Conservation (phyloP, 1,140 invertebrate species). For the Nasonia longicornis region DNA sequence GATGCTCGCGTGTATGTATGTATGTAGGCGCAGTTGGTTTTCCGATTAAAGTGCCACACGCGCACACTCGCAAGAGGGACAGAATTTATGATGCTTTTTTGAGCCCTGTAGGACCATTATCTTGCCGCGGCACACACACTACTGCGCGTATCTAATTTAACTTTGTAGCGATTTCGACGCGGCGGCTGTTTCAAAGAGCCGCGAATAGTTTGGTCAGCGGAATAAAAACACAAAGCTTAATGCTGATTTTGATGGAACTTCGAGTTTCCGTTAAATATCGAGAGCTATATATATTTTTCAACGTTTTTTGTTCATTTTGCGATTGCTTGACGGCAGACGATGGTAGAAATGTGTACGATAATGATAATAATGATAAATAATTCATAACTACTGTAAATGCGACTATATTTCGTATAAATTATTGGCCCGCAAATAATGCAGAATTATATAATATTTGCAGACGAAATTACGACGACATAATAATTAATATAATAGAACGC, state of each 20-base stretch:
- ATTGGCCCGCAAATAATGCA: not conserved
- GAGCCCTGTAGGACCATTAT: not conserved
- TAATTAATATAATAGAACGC: not conserved
- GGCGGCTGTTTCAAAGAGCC: not conserved
- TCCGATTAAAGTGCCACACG: not conserved
- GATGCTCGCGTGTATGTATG: not conserved
- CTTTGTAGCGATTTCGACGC: not conserved
- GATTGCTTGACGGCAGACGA: not conserved
- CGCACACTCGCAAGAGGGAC: not conserved
- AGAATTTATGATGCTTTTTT: constrained; percentile 18
- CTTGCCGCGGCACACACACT: not conserved
- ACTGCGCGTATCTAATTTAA: not conserved
- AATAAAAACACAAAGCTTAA: not conserved
- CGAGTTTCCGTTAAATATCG: too few relatives aligned
- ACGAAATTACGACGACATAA: not conserved
- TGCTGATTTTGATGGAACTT: not conserved
- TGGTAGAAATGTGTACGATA: not conserved
- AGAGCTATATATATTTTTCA: not conserved
- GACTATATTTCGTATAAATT: not conserved
- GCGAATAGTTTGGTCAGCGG: not conserved
- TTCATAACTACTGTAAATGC: not conserved
- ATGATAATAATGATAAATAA: not conserved
- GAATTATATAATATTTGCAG: not conserved
- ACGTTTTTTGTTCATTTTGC: not conserved
- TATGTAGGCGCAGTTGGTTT: not conserved